A percentile compares a stretch with the other conserved stretches of the same genome.
These are phyloP conservation scores for Mus caroli DNA, from an alignment of 2,797 vertebrate species.

Conservation along the genomic window DNA sequence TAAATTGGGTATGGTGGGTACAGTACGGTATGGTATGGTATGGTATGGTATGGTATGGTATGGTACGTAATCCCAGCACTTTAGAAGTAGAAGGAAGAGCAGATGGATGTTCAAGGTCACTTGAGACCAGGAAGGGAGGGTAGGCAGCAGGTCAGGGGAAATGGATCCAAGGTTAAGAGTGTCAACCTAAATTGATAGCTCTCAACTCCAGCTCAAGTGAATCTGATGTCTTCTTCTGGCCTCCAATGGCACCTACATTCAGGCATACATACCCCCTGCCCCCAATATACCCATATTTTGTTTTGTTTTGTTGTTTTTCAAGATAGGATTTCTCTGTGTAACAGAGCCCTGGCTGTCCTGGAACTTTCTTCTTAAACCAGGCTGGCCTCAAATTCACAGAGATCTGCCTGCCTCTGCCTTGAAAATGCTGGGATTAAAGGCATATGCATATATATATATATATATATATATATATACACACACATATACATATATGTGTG, in stretches of 20 bases:
- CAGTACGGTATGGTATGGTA: neutral
- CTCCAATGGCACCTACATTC: neutral
- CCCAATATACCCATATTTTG: neutral
- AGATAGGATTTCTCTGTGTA: neutral
- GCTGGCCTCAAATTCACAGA: neutral
- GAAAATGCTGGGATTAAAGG: neutral
- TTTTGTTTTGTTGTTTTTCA: neutral
- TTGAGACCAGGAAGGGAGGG: neutral
- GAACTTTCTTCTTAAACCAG: neutral
- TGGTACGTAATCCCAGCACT: neutral
- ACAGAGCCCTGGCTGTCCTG: neutral
- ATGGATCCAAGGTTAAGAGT: neutral
- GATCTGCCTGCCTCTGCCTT: neutral
- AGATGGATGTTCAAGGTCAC: neutral
- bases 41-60: neutral
- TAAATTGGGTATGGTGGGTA: neutral
- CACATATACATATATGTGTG: accelerated
- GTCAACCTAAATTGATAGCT: neutral
- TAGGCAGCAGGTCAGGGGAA: neutral
- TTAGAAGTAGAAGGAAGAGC: neutral
- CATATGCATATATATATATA: no score
- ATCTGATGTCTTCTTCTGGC: neutral
- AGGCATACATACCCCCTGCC: neutral
- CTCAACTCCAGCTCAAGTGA: neutral
- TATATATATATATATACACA: no score